phyloP scores from a whole-genome alignment of 1,140 invertebrate species.

The Sipha flava region DNA sequence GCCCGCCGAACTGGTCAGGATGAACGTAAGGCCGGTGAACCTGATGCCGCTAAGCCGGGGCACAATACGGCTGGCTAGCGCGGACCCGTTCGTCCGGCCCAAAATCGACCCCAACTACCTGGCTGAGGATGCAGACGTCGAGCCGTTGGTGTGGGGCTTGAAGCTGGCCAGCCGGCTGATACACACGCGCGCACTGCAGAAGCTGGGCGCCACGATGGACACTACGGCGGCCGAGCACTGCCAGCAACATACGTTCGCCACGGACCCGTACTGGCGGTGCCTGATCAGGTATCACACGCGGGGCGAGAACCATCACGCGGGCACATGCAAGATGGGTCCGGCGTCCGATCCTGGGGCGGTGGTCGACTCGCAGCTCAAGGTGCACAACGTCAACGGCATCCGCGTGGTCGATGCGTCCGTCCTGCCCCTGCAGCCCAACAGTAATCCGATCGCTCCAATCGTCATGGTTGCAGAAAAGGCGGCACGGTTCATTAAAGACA shows the following conservation, averaged over 20 bases:
- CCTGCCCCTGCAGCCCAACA: constrained; percentile 63
- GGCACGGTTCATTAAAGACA: constrained; percentile 58
- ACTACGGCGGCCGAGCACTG: constrained; percentile 52
- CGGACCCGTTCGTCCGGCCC: constrained; percentile 61
- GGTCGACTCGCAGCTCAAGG: constrained; percentile 56
- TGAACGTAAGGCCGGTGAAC: neutral
- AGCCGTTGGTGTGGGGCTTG: constrained; percentile 50
- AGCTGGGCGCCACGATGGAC: constrained; percentile 43
- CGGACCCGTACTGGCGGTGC: constrained; percentile 65
- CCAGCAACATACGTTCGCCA: constrained; percentile 46
- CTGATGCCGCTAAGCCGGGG: constrained; percentile 12
- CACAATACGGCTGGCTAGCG: constrained; percentile 2
- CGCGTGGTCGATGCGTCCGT: constrained; percentile 70
- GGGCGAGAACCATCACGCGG: neutral
- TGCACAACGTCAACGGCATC: constrained; percentile 55
- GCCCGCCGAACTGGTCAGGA: neutral
- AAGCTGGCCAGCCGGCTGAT: neutral
- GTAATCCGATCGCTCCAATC: constrained; percentile 65
- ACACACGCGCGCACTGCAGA: constrained; percentile 37
- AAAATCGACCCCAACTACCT: constrained; percentile 75
- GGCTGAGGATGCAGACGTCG: constrained; percentile 55
- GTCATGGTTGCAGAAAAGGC: constrained; percentile 73
- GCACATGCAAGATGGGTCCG: constrained; percentile 70
- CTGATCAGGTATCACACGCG: constrained; percentile 44
- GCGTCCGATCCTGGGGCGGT: constrained; percentile 52